Evolutionary conservation across 2,888 invertebrate species (phyloP).

Genomic region (Julus scandinavius): DNA sequence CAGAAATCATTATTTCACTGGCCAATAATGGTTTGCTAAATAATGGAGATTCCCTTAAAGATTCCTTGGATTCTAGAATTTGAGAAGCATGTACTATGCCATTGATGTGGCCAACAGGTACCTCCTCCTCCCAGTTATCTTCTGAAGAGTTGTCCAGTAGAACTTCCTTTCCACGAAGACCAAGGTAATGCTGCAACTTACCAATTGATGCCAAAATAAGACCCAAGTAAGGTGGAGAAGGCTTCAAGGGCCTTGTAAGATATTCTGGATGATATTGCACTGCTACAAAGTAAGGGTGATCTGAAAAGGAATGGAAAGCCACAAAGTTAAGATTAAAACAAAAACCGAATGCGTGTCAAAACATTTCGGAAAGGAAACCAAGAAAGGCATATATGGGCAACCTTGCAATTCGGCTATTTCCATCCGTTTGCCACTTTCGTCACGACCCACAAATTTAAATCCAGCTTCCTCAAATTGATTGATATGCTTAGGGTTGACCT

Average conservation of each 20-base stretch:
- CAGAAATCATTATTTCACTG: background rate
- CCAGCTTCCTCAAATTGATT: constrained; percentile 81
- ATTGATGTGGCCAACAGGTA: background rate
- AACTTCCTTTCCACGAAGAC: constrained; percentile 36
- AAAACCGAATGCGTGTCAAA: background rate
- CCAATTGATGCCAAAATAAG: constrained; percentile 89
- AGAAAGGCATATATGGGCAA: constrained; percentile 56
- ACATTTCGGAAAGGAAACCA: background rate
- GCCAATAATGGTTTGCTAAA: background rate
- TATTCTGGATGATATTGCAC: constrained; percentile 99
- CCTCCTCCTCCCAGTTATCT: constrained; percentile 53
- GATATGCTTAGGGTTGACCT: constrained; percentile 89
- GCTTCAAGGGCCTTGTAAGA: constrained; percentile 86
- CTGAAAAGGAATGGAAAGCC: constrained; percentile 61
- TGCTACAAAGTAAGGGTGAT: constrained; percentile 92
- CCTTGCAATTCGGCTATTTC: constrained; percentile 86
- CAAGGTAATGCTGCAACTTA: constrained; percentile 71
- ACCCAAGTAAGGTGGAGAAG: constrained; percentile 96
- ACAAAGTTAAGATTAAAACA: background rate
- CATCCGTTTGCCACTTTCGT: constrained; percentile 87
- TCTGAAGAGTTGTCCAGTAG: background rate
- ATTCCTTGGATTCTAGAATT: background rate
- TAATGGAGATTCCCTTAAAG: background rate
- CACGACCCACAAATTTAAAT: constrained; percentile 86
- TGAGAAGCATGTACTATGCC: constrained; percentile 4